Evolutionary conservation across 2,113 vertebrate genomes (phyloP).

Genomic region (Pteronura brasiliensis): DNA sequence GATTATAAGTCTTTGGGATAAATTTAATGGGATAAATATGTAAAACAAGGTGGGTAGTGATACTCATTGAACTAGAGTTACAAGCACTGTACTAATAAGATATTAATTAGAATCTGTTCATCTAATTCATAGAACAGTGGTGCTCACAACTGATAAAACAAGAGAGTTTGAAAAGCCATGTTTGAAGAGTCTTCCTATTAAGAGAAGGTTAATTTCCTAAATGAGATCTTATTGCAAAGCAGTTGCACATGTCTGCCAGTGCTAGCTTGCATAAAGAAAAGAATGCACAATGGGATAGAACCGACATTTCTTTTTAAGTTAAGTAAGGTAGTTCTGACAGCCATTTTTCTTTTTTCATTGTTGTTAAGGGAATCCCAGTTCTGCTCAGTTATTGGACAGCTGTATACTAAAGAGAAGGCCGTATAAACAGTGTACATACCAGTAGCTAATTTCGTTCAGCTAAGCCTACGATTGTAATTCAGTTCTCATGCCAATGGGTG

Average conservation of each 20-base stretch:
- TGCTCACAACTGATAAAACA: neutral
- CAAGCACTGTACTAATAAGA: neutral
- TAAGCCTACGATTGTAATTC: neutral
- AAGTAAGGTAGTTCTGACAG: neutral
- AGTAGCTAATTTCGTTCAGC: neutral
- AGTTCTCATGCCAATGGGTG: neutral
- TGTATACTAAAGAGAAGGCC: neutral
- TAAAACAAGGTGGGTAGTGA: neutral
- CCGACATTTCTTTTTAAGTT: neutral
- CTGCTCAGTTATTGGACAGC: neutral
- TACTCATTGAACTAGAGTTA: neutral
- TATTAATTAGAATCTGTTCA: neutral
- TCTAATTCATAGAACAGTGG: neutral
- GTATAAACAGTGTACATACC: neutral
- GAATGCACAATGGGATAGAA: neutral
- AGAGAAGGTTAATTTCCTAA: neutral
- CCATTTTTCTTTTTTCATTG: neutral
- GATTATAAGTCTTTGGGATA: neutral
- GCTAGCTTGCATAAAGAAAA: neutral
- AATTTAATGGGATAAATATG: neutral
- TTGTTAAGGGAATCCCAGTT: neutral
- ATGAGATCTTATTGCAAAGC: neutral
- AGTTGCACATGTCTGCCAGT: neutral
- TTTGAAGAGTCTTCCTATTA: neutral
- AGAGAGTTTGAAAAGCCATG: neutral